Base-by-base conservation (phyloP, 2,113 vertebrate species). In the Larimichthys crocea region DNA sequence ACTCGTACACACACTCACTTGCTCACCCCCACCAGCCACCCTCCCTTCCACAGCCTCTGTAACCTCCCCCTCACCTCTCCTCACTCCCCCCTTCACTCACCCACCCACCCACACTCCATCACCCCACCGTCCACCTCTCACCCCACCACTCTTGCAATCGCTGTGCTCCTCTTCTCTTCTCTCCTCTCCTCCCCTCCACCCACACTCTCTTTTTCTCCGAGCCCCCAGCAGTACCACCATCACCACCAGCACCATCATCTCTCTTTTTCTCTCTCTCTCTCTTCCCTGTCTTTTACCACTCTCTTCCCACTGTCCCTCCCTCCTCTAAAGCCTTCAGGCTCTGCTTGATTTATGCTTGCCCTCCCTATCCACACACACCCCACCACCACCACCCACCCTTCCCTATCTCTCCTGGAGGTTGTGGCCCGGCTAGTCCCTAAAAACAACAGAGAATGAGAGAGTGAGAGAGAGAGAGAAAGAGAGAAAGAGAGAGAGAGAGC, bases 351-450 rank as follows among this genome's bases (percentile, higher is more conserved):
- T 94, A 93, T 94, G 87, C 92, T 87, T 86, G 84, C 89, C 92
- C 91, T 92, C 91, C 88, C 92, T 85, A 82, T 82, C 82, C 86
- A 83, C 80, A 77, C 77, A 74, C 89, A 79, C 86, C 72, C 86
- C 83, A 63, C 69, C 70, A 83, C 77, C 80, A 82, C 92, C 92
- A 84, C 85, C 88, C 90, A 91, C 90, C 89, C 91, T 76, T 90
- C 85, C 86, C 88, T 93, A 89, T 94, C 93, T 93, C 91, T 93
- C 82, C 69, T 91, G 86, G 92, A 95, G 94, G 92, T 93, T 95
- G 93, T 90, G 94, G 94, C 94, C 94, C 86, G 72, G 89, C 92
- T 93, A 92, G 94, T 95, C 94, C 94, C 94, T 95, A 95, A 95
- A 95, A 95, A 94, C 94, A 95, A 95, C 92, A 94, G 86, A 86